A percentile compares a stretch with the other conserved stretches of the same genome.
Conservation (phyloP, 2,888 invertebrate species). For the Spodoptera littoralis region DNA sequence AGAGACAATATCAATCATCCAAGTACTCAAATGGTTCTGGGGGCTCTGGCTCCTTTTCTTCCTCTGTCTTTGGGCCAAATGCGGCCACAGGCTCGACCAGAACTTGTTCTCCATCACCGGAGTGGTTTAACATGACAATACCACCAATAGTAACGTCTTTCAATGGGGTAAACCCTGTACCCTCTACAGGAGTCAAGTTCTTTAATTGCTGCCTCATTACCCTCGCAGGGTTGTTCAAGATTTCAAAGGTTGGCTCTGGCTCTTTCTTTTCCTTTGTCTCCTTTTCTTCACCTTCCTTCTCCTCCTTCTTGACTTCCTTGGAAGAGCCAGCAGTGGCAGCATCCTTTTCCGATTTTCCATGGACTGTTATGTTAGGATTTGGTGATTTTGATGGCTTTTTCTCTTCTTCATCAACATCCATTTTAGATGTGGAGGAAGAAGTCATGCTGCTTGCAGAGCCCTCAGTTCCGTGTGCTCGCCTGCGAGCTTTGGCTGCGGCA, state of each 20-base stretch:
- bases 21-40: constrained; percentile 99
- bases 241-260: constrained; percentile 97
- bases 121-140: constrained; percentile 97
- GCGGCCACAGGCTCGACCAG: constrained; percentile 98
- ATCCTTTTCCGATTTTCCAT: constrained; percentile 84
- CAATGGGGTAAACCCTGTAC: constrained; percentile 94
- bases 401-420: constrained; percentile 95
- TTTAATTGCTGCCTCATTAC: constrained; percentile 97
- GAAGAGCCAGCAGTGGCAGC: constrained; percentile 69
- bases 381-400: constrained; percentile 85
- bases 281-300: constrained; percentile 83
- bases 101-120: constrained; percentile 94
- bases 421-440: constrained; percentile 92
- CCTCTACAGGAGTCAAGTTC: constrained; percentile 93
- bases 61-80: constrained; percentile 96
- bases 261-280: constrained; percentile 91
- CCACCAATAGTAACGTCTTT: constrained; percentile 98
- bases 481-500: constrained; percentile 95
- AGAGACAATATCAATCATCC: constrained; percentile 91
- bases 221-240: constrained; percentile 97
- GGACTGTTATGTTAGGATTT: constrained; percentile 85
- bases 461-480: constrained; percentile 93
- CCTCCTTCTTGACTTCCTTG: constrained; percentile 86
- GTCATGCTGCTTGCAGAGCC: constrained; percentile 89
- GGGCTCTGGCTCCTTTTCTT: constrained; percentile 98